Evolutionary conservation across 2,797 vertebrate species (phyloP).

Genomic region (Brachyrhaphis roseni): DNA sequence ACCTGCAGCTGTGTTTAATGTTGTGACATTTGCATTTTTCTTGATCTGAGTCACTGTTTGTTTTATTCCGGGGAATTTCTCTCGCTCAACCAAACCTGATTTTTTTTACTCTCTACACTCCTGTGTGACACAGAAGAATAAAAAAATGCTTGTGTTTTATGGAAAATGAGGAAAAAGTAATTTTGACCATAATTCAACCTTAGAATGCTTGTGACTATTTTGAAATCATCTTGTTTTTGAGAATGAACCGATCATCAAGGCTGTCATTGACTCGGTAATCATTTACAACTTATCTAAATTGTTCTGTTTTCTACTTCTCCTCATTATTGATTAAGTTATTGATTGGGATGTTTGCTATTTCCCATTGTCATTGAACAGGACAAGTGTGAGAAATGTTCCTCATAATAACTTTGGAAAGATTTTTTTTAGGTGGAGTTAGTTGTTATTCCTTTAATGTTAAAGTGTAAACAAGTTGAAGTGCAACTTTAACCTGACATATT

Average conservation of each 20-base stretch:
- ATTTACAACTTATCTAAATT: slow-evolving; percentile 54
- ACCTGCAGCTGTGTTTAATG: slow-evolving; percentile 24
- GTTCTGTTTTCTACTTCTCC: slow-evolving; percentile 29
- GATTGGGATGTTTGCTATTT: slow-evolving; percentile 30
- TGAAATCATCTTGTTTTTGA: not conserved
- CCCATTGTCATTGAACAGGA: slow-evolving; percentile 12
- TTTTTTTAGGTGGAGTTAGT: not conserved
- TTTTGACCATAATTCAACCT: not conserved
- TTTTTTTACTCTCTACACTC: slow-evolving; percentile 12
- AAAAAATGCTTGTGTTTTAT: not conserved
- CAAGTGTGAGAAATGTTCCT: slow-evolving; percentile 3
- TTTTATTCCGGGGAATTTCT: slow-evolving; percentile 16
- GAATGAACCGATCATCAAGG: slow-evolving; percentile 5
- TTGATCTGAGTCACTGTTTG: slow-evolving; percentile 15
- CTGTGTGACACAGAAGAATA: not conserved
- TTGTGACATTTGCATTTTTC: not conserved
- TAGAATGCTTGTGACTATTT: not conserved
- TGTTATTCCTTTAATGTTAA: not conserved
- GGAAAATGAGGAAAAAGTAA: not conserved
- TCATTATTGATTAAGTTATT: slow-evolving; percentile 45
- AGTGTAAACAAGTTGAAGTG: not conserved
- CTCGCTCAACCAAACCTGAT: not conserved
- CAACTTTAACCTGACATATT: not conserved
- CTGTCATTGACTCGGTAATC: slow-evolving; percentile 36
- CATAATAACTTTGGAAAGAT: slow-evolving; percentile 5